A percentile compares a stretch with the other conserved stretches of the same genome.
phyloP scores from a whole-genome alignment of 2,888 invertebrate genomes.

The Drosophila barbarae region DNA sequence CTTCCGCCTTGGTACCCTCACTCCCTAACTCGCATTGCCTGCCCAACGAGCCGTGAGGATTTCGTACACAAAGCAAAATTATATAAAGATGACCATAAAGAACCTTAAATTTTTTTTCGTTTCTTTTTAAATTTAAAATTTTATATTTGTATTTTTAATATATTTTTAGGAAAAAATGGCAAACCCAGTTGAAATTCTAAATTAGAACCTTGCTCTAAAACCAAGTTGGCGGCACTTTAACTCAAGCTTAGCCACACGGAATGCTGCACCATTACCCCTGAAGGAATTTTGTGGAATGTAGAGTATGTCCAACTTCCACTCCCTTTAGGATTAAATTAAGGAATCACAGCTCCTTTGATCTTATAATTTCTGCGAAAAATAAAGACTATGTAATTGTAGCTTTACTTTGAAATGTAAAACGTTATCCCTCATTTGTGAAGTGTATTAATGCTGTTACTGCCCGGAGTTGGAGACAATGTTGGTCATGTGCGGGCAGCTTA shows the following conservation, averaged over 20 bases:
- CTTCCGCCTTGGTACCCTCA: constrained; percentile 10
- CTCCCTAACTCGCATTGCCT: constrained; percentile 1
- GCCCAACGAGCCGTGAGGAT: constrained; percentile 50
- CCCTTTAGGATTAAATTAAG: no score
- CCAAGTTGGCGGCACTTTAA: no score
- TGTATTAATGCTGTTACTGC: background rate
- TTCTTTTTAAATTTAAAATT: background rate
- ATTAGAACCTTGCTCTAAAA: background rate
- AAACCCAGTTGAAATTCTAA: no score
- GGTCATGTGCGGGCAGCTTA: constrained; percentile 22
- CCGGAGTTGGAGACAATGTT: constrained; percentile 52
- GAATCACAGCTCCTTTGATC: background rate
- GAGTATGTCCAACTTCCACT: no score
- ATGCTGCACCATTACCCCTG: no score
- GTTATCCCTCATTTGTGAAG: background rate
- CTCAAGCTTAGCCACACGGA: no score
- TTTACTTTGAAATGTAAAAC: background rate
- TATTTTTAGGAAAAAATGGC: no score
- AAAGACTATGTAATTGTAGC: background rate
- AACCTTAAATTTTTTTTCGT: no score
- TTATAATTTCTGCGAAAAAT: background rate
- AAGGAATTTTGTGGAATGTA: no score
- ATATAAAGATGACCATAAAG: background rate
- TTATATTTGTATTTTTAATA: background rate
- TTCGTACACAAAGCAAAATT: constrained; percentile 17